Percentiles rank a stretch among this genome's conserved stretches.
Evolutionary conservation across 2,888 invertebrate genomes (phyloP).

Genomic region (Caenorhabditis macrosperma): DNA sequence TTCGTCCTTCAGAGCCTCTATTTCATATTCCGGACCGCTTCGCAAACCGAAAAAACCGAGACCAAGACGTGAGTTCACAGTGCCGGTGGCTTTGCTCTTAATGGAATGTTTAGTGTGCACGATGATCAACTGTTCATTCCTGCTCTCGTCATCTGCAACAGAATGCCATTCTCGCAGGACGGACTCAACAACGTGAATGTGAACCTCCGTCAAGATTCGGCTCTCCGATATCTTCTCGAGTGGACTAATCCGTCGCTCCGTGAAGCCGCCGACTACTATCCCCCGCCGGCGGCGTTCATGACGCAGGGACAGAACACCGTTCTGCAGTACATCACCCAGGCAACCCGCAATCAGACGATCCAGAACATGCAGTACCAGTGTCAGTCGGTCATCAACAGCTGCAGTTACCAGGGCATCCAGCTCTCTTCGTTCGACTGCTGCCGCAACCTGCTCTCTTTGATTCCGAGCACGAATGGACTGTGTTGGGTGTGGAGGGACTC

Average conservation of each 20-base stretch:
- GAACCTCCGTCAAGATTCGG: slow-evolving; percentile 61
- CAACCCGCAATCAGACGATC: slow-evolving; percentile 51
- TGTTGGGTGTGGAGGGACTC: slow-evolving; percentile 65
- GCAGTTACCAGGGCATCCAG: slow-evolving; percentile 62
- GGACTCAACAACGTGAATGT: slow-evolving; percentile 64
- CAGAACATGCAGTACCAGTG: slow-evolving; percentile 68
- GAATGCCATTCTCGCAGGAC: slow-evolving; percentile 69
- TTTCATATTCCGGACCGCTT: slow-evolving; percentile 67
- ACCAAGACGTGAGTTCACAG: slow-evolving; percentile 58
- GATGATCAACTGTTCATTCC: slow-evolving; percentile 66
- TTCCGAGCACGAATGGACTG: slow-evolving; percentile 58
- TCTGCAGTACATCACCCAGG: slow-evolving; percentile 55
- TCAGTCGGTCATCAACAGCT: slow-evolving; percentile 66
- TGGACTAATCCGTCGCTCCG: slow-evolving; percentile 69
- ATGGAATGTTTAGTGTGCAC: slow-evolving; percentile 41
- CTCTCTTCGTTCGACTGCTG: slow-evolving; percentile 66
- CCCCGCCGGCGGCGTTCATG: slow-evolving; percentile 51
- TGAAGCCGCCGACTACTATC: slow-evolving; percentile 63
- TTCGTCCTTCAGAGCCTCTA: slow-evolving; percentile 72
- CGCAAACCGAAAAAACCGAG: slow-evolving; percentile 63
- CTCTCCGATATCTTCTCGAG: slow-evolving; percentile 68
- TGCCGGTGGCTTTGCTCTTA: background rate
- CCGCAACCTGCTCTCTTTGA: slow-evolving; percentile 46
- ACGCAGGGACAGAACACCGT: slow-evolving; percentile 52
- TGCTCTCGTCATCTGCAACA: slow-evolving; percentile 71